Evolutionary conservation across 2,113 vertebrate genomes (phyloP).

Genomic region (Protobothrops mucrosquamatus): DNA sequence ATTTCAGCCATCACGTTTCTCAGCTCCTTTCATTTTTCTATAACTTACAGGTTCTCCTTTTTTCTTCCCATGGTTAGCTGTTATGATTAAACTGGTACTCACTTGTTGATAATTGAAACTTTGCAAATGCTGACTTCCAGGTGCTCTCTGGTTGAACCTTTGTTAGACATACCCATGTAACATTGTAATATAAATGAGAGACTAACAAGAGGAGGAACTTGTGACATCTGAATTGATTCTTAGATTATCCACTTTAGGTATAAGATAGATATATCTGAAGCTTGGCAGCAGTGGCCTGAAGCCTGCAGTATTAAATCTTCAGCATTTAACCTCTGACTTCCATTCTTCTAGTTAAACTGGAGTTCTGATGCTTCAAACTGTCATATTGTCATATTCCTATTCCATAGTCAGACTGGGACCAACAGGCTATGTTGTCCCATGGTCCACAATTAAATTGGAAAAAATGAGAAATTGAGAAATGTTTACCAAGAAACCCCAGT

Average conservation of each 20-base stretch:
- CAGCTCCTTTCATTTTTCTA: not conserved
- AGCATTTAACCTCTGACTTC: conserved; percentile 27
- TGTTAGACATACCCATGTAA: not conserved
- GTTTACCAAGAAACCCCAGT: not conserved
- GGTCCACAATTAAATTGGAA: conserved; percentile 29
- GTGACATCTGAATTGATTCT: not conserved
- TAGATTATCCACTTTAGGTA: not conserved
- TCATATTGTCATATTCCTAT: conserved; percentile 10
- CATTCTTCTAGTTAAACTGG: conserved; percentile 19
- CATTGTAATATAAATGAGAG: not conserved
- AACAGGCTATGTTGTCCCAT: conserved; percentile 30
- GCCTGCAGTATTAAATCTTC: not conserved
- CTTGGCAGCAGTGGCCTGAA: not conserved
- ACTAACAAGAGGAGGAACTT: not conserved
- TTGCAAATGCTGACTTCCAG: not conserved
- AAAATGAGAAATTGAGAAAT: conserved; percentile 8
- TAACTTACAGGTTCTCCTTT: not conserved
- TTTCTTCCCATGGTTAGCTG: not conserved
- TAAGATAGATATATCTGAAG: not conserved
- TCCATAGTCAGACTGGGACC: conserved; percentile 23
- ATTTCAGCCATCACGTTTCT: not conserved
- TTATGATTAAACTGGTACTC: not conserved
- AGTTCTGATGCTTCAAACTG: conserved; percentile 17
- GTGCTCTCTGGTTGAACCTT: not conserved
- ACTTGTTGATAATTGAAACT: not conserved